A percentile compares a stretch with the other conserved stretches of the same genome.
phyloP scores from a whole-genome alignment of 2,113 vertebrate species.

The Bathybates hornii region DNA sequence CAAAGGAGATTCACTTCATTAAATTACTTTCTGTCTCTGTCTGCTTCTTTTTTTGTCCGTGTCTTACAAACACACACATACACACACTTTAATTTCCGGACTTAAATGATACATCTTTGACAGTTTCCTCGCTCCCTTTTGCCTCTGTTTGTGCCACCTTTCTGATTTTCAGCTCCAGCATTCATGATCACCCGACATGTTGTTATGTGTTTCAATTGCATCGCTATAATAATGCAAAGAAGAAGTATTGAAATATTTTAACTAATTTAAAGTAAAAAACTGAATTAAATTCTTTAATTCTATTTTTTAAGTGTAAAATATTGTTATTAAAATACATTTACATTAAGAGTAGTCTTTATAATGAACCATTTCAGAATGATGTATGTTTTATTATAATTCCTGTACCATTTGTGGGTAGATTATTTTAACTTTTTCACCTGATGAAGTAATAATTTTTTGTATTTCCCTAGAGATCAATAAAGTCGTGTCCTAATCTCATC shows the following conservation, averaged over 20 bases:
- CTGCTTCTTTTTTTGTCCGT: neutral
- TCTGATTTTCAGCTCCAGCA: neutral
- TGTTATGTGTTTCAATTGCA: neutral
- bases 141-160: neutral
- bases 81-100: neutral
- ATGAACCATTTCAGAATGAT: neutral
- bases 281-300: neutral
- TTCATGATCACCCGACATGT: neutral
- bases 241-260: neutral
- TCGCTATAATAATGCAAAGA: neutral
- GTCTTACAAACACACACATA: neutral
- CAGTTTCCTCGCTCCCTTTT: neutral
- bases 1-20: conserved; percentile 30
- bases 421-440: neutral
- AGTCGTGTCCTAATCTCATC: neutral
- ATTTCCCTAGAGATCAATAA: neutral
- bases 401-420: neutral
- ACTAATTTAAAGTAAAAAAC: neutral
- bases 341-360: neutral
- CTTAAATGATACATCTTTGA: neutral
- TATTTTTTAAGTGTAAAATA: neutral
- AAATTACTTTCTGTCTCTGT: conserved; percentile 29
- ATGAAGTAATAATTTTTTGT: neutral
- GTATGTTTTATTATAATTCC: neutral
- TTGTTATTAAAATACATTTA: neutral